These are phyloP conservation scores for Catostylus mosaicus DNA, from an alignment of 30 jellyfish, hydroid and myxozoan species.

Conservation along the genomic window DNA sequence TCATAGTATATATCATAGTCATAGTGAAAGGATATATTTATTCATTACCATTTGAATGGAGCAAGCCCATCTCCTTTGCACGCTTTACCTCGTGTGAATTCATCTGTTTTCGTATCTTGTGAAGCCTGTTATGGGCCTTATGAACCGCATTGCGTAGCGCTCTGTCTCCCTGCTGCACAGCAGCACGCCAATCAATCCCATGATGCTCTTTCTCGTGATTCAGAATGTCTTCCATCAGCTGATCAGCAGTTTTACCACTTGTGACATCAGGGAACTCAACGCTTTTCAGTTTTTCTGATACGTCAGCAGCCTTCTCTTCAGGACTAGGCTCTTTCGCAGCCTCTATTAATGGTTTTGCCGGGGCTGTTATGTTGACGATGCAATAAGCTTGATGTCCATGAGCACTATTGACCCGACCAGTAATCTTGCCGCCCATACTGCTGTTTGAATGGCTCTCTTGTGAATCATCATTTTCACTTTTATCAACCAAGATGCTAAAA, in stretches of 20 bases:
- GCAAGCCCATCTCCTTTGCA: conserved; percentile 30
- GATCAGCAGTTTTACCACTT: conserved; percentile 17
- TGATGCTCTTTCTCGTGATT: conserved; percentile 39
- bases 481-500: neutral
- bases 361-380: neutral
- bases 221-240: conserved; percentile 25
- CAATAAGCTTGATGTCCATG: neutral
- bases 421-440: conserved; percentile 4
- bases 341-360: neutral
- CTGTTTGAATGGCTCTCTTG: conserved; percentile 5
- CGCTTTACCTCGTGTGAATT: conserved; percentile 10
- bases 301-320: conserved; percentile 6
- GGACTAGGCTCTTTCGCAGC: neutral
- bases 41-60: conserved; percentile 28
- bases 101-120: conserved; percentile 21
- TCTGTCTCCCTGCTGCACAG: conserved; percentile 27
- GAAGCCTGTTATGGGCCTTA: conserved; percentile 41
- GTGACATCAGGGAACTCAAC: conserved; percentile 15
- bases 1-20: too few species aligned
- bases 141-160: conserved; percentile 20
- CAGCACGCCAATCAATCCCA: conserved; percentile 56
- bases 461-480: neutral
- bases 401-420: neutral
- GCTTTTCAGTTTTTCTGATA: neutral
- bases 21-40: too few species aligned